Conservation (phyloP, 1,140 invertebrate genomes). For the Pentalonia nigronervosa region DNA sequence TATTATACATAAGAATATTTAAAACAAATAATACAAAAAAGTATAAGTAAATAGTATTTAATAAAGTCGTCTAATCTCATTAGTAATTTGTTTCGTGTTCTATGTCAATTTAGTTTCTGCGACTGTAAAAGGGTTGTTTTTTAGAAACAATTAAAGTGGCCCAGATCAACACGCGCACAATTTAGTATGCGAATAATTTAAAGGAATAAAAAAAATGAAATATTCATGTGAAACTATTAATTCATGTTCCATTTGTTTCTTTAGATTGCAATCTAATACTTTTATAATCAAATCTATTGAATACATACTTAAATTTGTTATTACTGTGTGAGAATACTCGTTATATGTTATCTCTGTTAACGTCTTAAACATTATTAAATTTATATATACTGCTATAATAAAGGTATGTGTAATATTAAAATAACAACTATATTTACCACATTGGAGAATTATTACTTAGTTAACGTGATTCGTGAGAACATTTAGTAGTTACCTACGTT, state of each 20-base stretch:
- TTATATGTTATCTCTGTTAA: neutral
- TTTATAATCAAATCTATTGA: slow-evolving; percentile 3
- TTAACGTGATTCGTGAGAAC: neutral
- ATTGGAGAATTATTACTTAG: neutral
- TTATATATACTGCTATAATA: neutral
- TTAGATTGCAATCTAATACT: neutral
- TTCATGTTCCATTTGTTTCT: neutral
- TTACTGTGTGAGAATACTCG: neutral
- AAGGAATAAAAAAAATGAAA: neutral
- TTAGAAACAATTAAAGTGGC: slow-evolving; percentile 24
- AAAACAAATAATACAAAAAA: neutral
- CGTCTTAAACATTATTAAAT: neutral
- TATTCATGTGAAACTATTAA: neutral
- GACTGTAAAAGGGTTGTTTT: neutral
- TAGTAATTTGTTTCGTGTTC: slow-evolving; percentile 27
- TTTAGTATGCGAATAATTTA: neutral
- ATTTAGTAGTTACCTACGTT: neutral
- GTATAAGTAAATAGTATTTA: neutral
- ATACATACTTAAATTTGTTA: neutral
- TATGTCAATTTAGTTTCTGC: neutral
- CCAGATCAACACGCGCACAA: neutral
- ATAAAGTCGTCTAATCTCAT: neutral
- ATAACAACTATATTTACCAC: neutral
- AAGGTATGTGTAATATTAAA: neutral
- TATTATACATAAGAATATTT: neutral